These are phyloP conservation scores for Cassiopea xamachana DNA, from an alignment of 30 jellyfish, hydroid and myxozoan genomes.

Conservation along the genomic window DNA sequence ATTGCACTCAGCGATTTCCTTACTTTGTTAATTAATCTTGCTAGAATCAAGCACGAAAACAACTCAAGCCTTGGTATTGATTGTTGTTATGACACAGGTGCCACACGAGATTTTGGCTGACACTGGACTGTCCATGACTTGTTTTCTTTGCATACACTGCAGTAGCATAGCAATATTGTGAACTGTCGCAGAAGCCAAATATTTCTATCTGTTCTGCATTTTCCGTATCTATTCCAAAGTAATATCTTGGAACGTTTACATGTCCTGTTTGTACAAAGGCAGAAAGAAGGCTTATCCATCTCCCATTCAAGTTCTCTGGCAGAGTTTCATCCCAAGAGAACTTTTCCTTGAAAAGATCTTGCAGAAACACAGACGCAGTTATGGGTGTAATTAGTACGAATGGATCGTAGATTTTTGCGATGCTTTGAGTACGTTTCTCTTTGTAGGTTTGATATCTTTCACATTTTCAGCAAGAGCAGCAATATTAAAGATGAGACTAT, in stretches of 20 bases:
- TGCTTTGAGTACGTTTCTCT: background rate
- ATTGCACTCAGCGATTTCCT: background rate
- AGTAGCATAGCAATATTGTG: constrained; percentile 8
- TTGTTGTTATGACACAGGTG: constrained; percentile 31
- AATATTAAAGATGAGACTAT: background rate
- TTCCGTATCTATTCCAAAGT: background rate
- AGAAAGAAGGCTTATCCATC: background rate
- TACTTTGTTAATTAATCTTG: background rate
- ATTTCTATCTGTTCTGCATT: background rate
- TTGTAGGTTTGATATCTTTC: background rate
- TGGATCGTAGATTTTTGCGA: constrained; percentile 31
- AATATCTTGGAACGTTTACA: background rate
- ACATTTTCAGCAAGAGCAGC: background rate
- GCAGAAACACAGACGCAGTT: background rate
- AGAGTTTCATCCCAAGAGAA: constrained; percentile 3
- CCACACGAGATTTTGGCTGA: constrained; percentile 16
- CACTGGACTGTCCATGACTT: constrained; percentile 8
- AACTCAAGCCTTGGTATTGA: constrained; percentile 51
- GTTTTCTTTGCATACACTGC: constrained; percentile 23
- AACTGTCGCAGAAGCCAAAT: constrained; percentile 12
- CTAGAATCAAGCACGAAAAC: constrained; percentile 13
- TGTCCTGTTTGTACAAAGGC: background rate
- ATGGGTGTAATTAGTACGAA: constrained; percentile 25
- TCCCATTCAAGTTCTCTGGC: background rate
- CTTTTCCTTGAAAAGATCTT: background rate